phyloP scores from a whole-genome alignment of 2,888 invertebrate genomes.

The Peribatodes rhomboidaria region DNA sequence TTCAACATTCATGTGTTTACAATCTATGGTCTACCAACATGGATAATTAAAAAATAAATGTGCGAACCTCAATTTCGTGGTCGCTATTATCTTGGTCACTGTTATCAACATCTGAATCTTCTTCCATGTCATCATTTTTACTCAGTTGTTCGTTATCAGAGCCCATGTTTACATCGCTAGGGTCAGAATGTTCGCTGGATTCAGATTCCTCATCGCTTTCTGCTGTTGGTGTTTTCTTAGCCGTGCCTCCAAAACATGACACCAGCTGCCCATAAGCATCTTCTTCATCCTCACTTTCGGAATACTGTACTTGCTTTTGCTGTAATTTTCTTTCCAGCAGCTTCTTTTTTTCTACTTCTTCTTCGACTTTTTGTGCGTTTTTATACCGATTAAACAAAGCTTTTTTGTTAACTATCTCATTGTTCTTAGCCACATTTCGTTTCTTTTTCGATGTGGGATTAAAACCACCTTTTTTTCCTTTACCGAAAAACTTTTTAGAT shows the following conservation, averaged over 20 bases:
- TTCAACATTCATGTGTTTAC: too few relatives aligned
- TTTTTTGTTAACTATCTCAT: constrained; percentile 71
- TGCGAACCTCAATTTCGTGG: constrained; percentile 48
- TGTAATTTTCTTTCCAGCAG: constrained; percentile 70
- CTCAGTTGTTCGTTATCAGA: constrained; percentile 6
- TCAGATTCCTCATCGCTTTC: constrained; percentile 67
- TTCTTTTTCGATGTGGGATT: constrained; percentile 64
- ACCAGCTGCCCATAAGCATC: constrained; percentile 84
- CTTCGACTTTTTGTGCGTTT: constrained; percentile 79
- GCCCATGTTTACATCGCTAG: constrained; percentile 29
- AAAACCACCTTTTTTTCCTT: constrained; percentile 61
- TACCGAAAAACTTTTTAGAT: constrained; percentile 61
- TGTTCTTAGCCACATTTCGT: constrained; percentile 61
- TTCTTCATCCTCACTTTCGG: constrained; percentile 83
- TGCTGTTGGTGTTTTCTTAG: constrained; percentile 50
- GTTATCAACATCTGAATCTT: constrained; percentile 21
- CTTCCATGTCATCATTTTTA: constrained; percentile 2
- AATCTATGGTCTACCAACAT: too few relatives aligned
- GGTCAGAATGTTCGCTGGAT: constrained; percentile 22
- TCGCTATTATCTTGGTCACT: constrained; percentile 45
- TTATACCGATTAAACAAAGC: constrained; percentile 82
- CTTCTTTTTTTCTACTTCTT: constrained; percentile 76
- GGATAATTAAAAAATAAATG: too few relatives aligned
- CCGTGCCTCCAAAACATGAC: constrained; percentile 75
- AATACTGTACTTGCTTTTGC: constrained; percentile 69